Conservation (phyloP, 1,140 invertebrate genomes). For the Rhopalosiphum padi region DNA sequence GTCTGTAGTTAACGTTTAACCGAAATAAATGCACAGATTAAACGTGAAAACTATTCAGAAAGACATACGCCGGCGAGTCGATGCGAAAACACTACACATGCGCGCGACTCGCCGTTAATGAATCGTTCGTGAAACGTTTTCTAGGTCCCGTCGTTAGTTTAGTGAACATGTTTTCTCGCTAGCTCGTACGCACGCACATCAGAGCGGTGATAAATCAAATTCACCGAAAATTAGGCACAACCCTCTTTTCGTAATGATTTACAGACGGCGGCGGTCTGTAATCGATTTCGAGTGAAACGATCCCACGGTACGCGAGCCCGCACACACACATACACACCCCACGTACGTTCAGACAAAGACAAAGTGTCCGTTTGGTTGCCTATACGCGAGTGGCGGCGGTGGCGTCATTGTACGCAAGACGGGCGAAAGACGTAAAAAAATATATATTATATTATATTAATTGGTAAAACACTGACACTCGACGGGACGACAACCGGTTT, state of each 20-base stretch:
- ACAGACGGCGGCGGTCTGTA: constrained; percentile 29
- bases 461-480: neutral
- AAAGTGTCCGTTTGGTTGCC: constrained; percentile 40
- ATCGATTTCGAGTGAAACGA: constrained; percentile 30
- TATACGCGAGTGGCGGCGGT: neutral
- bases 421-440: neutral
- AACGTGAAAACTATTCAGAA: neutral
- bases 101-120: neutral
- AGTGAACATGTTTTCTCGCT: neutral
- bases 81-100: neutral
- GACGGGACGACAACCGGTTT: constrained; percentile 19
- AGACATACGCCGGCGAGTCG: too few species aligned
- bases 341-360: neutral
- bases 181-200: neutral
- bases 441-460: neutral
- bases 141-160: neutral
- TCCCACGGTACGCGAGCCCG: neutral
- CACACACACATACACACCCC: neutral
- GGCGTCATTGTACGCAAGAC: neutral
- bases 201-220: constrained; percentile 43
- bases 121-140: neutral
- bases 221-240: constrained; percentile 35
- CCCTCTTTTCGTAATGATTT: constrained; percentile 50
- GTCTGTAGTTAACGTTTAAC: neutral
- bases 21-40: neutral